These are phyloP conservation scores for Eledone cirrhosa DNA, from an alignment of 2,888 invertebrate species.

Conservation along the genomic window DNA sequence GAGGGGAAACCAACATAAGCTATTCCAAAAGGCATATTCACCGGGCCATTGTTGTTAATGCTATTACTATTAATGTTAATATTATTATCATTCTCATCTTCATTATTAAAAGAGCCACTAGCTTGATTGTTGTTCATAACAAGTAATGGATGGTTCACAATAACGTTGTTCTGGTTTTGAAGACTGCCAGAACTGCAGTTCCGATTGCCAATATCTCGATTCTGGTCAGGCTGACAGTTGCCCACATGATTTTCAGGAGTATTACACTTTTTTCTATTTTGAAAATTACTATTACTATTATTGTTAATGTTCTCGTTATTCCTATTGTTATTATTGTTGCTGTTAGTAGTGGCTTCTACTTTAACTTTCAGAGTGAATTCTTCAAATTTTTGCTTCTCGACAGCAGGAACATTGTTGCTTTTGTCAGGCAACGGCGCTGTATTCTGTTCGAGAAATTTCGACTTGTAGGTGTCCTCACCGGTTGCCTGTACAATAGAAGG, in stretches of 20 bases:
- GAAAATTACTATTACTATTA: not conserved
- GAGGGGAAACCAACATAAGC: constrained; percentile 43
- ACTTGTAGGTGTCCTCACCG: constrained; percentile 34
- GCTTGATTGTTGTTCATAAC: not conserved
- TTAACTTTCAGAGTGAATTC: constrained; percentile 31
- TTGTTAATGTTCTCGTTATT: not conserved
- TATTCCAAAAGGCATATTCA: constrained; percentile 39
- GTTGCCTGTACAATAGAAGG: constrained; percentile 43
- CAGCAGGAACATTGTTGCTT: not conserved
- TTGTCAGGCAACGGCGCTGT: constrained; percentile 27
- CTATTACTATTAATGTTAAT: not conserved
- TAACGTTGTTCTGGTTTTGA: constrained; percentile 14
- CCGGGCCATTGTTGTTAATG: constrained; percentile 26
- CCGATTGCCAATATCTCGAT: not conserved
- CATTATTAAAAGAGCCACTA: too few relatives aligned
- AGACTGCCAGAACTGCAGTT: not conserved
- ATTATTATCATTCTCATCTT: too few relatives aligned
- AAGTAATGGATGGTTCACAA: not conserved
- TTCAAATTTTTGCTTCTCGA: constrained; percentile 28
- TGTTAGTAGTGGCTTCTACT: constrained; percentile 26
- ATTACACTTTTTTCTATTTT: not conserved
- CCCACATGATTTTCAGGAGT: not conserved
- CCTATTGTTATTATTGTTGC: not conserved
- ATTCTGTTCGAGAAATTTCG: constrained; percentile 31
- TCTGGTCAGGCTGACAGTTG: constrained; percentile 3